These are phyloP conservation scores for Psittacus erithacus DNA, from an alignment of 2,113 vertebrate species.

Conservation along the genomic window DNA sequence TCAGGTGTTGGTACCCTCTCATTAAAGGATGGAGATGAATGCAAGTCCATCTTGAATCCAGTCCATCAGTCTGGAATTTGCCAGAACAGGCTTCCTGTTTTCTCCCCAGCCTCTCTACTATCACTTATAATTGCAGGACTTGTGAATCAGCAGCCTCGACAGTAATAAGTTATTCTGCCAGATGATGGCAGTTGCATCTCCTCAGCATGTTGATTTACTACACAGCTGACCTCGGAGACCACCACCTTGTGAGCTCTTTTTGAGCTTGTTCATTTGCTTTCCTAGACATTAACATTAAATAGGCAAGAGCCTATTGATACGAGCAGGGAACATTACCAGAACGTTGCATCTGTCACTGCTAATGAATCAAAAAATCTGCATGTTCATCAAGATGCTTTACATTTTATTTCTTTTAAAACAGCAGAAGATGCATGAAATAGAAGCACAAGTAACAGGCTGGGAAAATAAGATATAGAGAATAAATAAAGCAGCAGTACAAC, in stretches of 20 bases:
- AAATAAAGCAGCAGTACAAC: background rate
- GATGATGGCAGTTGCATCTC: background rate
- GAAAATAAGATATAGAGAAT: background rate
- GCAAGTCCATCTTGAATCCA: background rate
- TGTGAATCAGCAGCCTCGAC: background rate
- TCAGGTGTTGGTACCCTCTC: background rate
- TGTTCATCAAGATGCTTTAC: background rate
- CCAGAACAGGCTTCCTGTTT: background rate
- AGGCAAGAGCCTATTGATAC: background rate
- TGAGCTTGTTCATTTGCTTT: background rate
- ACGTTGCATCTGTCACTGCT: background rate
- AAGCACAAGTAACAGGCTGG: background rate
- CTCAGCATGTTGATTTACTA: background rate
- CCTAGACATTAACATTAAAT: background rate
- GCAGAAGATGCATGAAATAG: background rate
- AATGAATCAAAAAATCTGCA: background rate
- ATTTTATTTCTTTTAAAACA: background rate
- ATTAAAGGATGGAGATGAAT: background rate
- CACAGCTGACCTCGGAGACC: background rate
- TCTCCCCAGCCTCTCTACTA: background rate
- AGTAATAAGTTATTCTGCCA: background rate
- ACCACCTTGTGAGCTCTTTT: slow-evolving; percentile 38
- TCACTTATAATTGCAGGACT: background rate
- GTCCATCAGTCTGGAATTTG: background rate
- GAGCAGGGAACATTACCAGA: background rate